Evolutionary conservation across 2,797 vertebrate genomes (phyloP).

Genomic region (Lycodopsis pacificus): DNA sequence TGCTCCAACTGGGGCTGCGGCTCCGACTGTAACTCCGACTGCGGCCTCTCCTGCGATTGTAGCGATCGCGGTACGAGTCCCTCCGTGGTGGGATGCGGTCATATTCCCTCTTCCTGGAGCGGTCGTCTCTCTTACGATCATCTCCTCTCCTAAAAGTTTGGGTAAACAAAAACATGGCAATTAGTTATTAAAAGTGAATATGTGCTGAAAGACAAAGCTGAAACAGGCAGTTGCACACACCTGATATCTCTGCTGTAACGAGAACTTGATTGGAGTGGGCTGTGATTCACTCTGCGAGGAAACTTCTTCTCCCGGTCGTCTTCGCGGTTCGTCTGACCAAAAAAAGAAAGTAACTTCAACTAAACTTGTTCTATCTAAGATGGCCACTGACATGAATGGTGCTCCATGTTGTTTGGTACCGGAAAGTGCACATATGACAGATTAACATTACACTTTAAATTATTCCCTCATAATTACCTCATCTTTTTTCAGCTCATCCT

Average conservation of each 20-base stretch:
- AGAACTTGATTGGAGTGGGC: slow-evolving; percentile 92
- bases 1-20: slow-evolving; percentile 96
- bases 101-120: slow-evolving; percentile 95
- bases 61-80: slow-evolving; percentile 95
- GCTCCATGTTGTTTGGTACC: neutral
- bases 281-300: slow-evolving; percentile 93
- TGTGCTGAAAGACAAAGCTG: neutral
- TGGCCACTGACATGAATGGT: neutral
- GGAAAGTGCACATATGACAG: neutral
- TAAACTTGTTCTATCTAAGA: neutral
- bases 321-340: slow-evolving; percentile 87
- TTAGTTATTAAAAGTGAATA: neutral
- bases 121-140: slow-evolving; percentile 96
- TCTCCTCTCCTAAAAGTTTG: slow-evolving; percentile 88
- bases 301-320: slow-evolving; percentile 97
- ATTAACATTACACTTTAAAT: neutral
- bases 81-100: slow-evolving; percentile 92
- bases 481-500: slow-evolving; percentile 94
- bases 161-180: neutral
- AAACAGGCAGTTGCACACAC: slow-evolving; percentile 68
- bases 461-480: slow-evolving; percentile 81
- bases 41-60: slow-evolving; percentile 93
- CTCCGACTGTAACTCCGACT: slow-evolving; percentile 95
- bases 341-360: neutral
- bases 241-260: slow-evolving; percentile 94